phyloP scores from a whole-genome alignment of 2,888 invertebrate genomes.

The Luperina testacea region DNA sequence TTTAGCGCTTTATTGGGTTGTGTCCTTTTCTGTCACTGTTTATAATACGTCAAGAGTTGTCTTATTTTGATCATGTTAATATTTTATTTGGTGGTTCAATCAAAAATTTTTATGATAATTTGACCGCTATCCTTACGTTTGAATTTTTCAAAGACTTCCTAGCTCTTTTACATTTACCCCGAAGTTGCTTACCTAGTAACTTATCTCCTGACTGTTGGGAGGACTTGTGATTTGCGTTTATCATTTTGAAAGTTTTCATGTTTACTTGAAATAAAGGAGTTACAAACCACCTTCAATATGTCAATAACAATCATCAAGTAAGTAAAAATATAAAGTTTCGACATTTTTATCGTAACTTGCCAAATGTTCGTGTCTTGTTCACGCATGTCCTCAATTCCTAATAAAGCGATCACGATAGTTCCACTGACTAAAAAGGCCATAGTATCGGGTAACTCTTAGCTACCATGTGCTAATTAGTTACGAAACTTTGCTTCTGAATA shows the following conservation, averaged over 20 bases:
- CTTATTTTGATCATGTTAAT: slow-evolving; percentile 17
- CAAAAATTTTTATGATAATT: background rate
- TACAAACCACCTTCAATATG: background rate
- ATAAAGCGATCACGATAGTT: slow-evolving; percentile 85
- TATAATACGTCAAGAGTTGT: slow-evolving; percentile 30
- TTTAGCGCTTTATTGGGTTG: slow-evolving; percentile 36
- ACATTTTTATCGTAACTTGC: slow-evolving; percentile 54
- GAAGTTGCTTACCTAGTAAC: background rate
- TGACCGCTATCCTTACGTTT: background rate
- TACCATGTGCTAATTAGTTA: slow-evolving; percentile 76
- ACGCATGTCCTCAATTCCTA: slow-evolving; percentile 76
- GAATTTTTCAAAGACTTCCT: background rate
- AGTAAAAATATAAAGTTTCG: slow-evolving; percentile 41
- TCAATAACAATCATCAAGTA: slow-evolving; percentile 22
- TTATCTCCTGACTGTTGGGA: background rate
- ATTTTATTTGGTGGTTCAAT: background rate
- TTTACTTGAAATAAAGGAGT: background rate
- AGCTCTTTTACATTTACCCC: background rate
- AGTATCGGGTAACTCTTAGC: slow-evolving; percentile 74
- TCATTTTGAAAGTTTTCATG: slow-evolving; percentile 7
- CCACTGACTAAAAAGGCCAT: slow-evolving; percentile 79
- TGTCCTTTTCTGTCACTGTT: slow-evolving; percentile 34
- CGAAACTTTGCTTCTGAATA: slow-evolving; percentile 66
- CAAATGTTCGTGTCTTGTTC: slow-evolving; percentile 66
- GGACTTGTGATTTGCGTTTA: background rate